Base-by-base conservation (phyloP, 2,113 vertebrate species). In the Apodemus sylvaticus region DNA sequence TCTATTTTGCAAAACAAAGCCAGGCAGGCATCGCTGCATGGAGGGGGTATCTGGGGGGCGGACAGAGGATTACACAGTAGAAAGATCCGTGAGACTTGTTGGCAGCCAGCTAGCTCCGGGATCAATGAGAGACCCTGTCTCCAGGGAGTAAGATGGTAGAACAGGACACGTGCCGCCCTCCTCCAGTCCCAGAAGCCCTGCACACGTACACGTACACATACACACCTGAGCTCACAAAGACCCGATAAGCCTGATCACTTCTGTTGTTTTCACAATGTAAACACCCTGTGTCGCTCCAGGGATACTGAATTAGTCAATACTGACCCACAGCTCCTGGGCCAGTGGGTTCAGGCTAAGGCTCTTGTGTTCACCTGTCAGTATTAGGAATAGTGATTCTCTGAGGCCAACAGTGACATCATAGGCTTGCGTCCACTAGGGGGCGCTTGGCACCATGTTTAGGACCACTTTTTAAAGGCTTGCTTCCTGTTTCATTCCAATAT, bases 21-120 rank as follows among this genome's bases (percentile, higher is more conserved):
- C 42, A 68, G 62, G 19, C 3, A 14, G 34, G 29, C 45, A 48
- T 48, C 45, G 31, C 31, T 36, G 62, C 42, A 34, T 31, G 8
- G 9, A 26, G 17, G 1, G 36, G 36, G 55, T 1, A 1, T 34
- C 42, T 20, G 1, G 17, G 2, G 64, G 42, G 9, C 14, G 58
- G 19, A 16, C 42, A 31, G 10, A 19, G 62, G 31, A 36, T 36
- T 7, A 13, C 31, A 34, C 26, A 64, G 82, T 26, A 42, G 55
- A 83, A 39, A 83, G 55, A 62, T 42, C 13, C 55, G 17, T 48
- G 11, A 66, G 42, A 48, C 62, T 34, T 12, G 9, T 20, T 36
- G 62, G 29, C 29, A 10, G 58, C 16, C 82, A 48, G 62, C 42
- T 68, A 22, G 62, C 58, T 86, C 83, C 42, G 66, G 29, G 60